Conservation (phyloP, 1,140 invertebrate genomes). For the Hypsibius dujardini region DNA sequence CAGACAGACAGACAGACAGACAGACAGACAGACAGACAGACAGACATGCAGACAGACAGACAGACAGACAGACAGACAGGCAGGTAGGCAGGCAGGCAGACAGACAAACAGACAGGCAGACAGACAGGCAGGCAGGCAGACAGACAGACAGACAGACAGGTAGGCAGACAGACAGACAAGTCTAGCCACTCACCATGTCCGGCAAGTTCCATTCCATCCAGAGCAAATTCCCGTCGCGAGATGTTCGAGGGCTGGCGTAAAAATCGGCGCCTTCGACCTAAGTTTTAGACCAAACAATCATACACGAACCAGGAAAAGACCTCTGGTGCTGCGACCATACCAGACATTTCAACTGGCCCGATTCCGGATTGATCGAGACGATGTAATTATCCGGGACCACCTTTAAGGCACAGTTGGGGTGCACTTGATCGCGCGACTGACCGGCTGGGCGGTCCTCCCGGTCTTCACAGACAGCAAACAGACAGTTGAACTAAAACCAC, state of each 20-base stretch:
- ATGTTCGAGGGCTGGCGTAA: slow-evolving; percentile 1
- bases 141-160: too few species aligned
- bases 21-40: too few species aligned
- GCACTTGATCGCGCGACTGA: neutral
- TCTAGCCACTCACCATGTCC: slow-evolving; percentile 6
- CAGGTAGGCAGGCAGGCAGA: too few species aligned
- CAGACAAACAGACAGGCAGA: too few species aligned
- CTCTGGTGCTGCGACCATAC: too few species aligned
- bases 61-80: too few species aligned
- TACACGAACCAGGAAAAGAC: too few species aligned
- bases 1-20: too few species aligned
- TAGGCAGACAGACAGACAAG: too few species aligned
- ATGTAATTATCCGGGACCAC: slow-evolving; percentile 8
- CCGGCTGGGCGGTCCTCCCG: neutral
- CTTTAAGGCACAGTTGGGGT: neutral
- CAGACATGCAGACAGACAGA: too few species aligned
- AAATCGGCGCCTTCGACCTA: slow-evolving; percentile 13
- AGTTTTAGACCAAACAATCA: too few species aligned
- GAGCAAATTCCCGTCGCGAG: neutral
- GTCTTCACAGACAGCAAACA: slow-evolving; percentile 13
- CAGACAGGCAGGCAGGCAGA: too few species aligned
- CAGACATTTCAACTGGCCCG: neutral
- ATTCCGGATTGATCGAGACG: neutral
- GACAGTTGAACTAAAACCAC: neutral
- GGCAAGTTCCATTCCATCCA: slow-evolving; percentile 17